A percentile compares a stretch with the other conserved stretches of the same genome.
Conservation (phyloP, 2,113 vertebrate genomes). For the Reinhardtius hippoglossoides region DNA sequence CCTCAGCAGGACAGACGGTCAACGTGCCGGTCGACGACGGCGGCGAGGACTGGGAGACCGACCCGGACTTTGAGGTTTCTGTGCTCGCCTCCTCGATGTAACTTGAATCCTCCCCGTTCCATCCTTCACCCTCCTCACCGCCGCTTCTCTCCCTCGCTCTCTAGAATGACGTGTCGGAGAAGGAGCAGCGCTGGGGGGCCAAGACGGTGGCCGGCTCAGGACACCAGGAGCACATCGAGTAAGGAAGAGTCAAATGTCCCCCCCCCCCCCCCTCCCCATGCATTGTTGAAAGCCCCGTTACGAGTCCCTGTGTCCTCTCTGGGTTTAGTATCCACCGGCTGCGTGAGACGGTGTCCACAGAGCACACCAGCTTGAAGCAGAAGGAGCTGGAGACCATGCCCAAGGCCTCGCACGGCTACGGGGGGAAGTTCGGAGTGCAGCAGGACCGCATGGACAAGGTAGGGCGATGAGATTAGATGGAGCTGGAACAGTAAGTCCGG, state of each 20-base stretch:
- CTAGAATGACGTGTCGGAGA: constrained; percentile 96
- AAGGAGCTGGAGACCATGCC: constrained; percentile 89
- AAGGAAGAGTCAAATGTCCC: constrained; percentile 49
- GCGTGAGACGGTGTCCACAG: constrained; percentile 91
- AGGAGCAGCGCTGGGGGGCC: constrained; percentile 97
- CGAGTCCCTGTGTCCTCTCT: neutral
- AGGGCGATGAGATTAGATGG: neutral
- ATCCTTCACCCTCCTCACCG: neutral
- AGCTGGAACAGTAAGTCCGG: too few species aligned
- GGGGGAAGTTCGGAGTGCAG: constrained; percentile 94
- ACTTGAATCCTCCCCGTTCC: neutral
- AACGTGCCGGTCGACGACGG: constrained; percentile 82
- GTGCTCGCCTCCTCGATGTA: neutral
- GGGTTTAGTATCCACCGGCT: constrained; percentile 88
- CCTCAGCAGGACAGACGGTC: constrained; percentile 88
- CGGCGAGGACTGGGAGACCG: constrained; percentile 96
- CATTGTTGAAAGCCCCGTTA: rapidly evolving
- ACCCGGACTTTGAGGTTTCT: constrained; percentile 95
- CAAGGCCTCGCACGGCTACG: constrained; percentile 93
- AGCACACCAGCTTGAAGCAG: constrained; percentile 91
- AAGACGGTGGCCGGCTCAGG: constrained; percentile 95
- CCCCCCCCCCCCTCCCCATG: neutral
- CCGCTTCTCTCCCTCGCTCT: constrained; percentile 15
- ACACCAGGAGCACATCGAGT: constrained; percentile 98
- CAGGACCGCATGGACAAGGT: constrained; percentile 98